Base-by-base conservation (phyloP, 30 jellyfish, hydroid and myxozoan genomes). In the Aurelia aurita complex sp. Pacific region DNA sequence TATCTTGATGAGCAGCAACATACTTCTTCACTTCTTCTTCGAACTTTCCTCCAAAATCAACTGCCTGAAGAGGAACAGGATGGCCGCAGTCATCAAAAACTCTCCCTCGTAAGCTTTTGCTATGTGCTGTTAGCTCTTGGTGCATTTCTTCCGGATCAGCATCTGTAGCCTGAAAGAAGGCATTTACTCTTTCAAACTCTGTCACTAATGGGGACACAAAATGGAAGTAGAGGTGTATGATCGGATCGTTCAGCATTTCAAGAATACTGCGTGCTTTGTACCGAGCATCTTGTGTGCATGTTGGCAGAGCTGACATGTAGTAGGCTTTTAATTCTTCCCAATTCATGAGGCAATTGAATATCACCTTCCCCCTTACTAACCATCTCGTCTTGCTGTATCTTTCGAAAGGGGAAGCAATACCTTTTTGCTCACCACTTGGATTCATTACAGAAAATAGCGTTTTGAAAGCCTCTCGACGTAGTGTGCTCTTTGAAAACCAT, bases 91-190 rank as follows among this genome's bases (percentile, higher is more conserved):
- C 76, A 88, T 80, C 93, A 67, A 53, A 77, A 29, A 79, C 76
- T 15, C 96, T 69, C 23, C 64, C 50, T 36, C 87, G 80, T 51
- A 80, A 59, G 83, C 83, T 88, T 63, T 59, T 81, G 82, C 51
- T 42, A 46, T 69, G 85, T 17, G 82, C 64, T 32, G 81, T 16
- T 34, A 79, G 69, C 65, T 80, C 88, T 51, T 80, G 51, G 29
- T 80, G 88, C 87, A 88, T 82, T 46, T 80, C 94, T 65, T 74
- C 88, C 38, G 81, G 96, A 64, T 88, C 96, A 52, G 94, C 96
- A 69, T 87, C 85, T 50, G 96, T 87, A 19, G 89, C 81, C 68
- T 87, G 96, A 87, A 35, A 87, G 84, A 88, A 76, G 54, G 85
- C 82, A 73, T 79, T 77, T 52, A 77, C 88, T 32, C 88, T 63